These are phyloP conservation scores for Idaea dimidiata DNA, from an alignment of 2,888 invertebrate genomes.

Conservation along the genomic window DNA sequence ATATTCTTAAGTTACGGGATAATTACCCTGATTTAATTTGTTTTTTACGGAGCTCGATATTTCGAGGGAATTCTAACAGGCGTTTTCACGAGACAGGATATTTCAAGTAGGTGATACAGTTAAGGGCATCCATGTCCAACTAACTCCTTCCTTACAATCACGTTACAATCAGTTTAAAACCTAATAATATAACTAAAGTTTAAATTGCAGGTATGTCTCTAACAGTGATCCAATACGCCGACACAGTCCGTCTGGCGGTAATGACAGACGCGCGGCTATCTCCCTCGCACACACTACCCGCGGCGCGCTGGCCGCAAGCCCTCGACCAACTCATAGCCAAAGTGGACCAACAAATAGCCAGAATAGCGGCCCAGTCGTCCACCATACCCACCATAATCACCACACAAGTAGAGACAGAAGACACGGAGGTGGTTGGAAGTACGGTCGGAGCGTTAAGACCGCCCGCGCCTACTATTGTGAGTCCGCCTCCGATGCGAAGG, in stretches of 20 bases:
- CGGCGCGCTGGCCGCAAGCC: slow-evolving; percentile 64
- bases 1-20: no score
- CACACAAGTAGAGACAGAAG: slow-evolving; percentile 30
- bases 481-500: slow-evolving; percentile 57
- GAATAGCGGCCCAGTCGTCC: slow-evolving; percentile 53
- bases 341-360: slow-evolving; percentile 65
- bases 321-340: slow-evolving; percentile 62
- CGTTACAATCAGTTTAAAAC: no score
- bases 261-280: slow-evolving; percentile 87
- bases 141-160: no score
- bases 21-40: no score
- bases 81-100: no score
- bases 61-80: no score
- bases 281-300: slow-evolving; percentile 82
- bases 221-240: slow-evolving; percentile 85
- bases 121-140: no score
- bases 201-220: slow-evolving; percentile 84
- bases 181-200: not conserved
- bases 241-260: slow-evolving; percentile 83
- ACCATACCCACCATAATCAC: slow-evolving; percentile 43
- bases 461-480: slow-evolving; percentile 46
- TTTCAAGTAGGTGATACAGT: no score
- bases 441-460: slow-evolving; percentile 43
- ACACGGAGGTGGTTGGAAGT: slow-evolving; percentile 22
- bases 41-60: no score